Percentiles rank a stretch among this genome's conserved stretches.
phyloP scores from a whole-genome alignment of 37 sponge, comb jelly and placozoan species.

The Amphimedon queenslandica region DNA sequence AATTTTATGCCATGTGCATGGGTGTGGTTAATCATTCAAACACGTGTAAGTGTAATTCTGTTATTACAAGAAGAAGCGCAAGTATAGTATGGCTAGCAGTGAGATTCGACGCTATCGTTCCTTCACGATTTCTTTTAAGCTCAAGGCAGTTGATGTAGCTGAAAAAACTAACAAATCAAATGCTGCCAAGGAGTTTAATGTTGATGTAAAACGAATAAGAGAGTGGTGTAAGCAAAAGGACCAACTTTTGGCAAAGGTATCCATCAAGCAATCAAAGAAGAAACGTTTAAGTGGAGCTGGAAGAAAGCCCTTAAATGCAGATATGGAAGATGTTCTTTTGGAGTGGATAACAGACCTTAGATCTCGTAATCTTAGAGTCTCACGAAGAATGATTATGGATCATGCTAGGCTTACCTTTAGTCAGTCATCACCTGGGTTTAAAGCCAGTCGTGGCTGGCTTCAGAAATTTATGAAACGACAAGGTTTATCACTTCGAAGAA shows the following conservation, averaged over 20 bases:
- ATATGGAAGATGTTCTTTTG: conserved; percentile 20
- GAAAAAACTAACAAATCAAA: background rate
- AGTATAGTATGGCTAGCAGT: too few relatives aligned
- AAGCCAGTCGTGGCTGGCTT: conserved; percentile 28
- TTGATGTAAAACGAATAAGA: conserved; percentile 15
- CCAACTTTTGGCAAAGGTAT: background rate
- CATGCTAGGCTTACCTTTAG: conserved; percentile 5
- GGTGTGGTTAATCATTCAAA: too few relatives aligned
- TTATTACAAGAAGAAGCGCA: too few relatives aligned
- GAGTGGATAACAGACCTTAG: conserved; percentile 15
- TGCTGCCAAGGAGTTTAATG: conserved; percentile 2
- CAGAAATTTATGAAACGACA: background rate
- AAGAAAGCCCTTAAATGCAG: too few relatives aligned
- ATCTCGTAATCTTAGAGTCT: conserved; percentile 12
- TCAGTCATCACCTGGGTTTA: background rate
- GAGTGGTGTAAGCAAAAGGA: too few relatives aligned
- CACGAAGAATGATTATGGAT: conserved; percentile 11
- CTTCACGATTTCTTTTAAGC: too few relatives aligned
- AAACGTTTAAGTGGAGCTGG: conserved; percentile 6
- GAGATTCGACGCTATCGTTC: too few relatives aligned
- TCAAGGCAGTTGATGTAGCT: too few relatives aligned
- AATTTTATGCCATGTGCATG: too few relatives aligned
- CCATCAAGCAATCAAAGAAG: background rate
- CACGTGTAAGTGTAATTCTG: too few relatives aligned
- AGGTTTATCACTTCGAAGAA: conserved; percentile 26